phyloP scores from a whole-genome alignment of 2,888 invertebrate species.

The Polydrusus tereticollis region DNA sequence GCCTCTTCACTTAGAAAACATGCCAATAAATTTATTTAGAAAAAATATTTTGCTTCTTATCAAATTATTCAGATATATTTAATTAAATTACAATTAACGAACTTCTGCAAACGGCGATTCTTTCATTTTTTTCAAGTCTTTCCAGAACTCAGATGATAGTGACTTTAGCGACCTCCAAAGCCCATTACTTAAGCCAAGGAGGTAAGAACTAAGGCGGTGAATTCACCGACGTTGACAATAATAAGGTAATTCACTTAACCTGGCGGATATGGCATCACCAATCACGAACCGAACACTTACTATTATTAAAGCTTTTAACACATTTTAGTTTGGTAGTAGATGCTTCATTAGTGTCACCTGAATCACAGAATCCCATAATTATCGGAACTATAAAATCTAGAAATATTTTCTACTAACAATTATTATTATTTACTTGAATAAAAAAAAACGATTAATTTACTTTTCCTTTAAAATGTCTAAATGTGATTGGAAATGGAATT shows the following conservation, averaged over 20 bases:
- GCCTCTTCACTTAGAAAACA: too few species aligned
- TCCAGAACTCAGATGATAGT: slow-evolving; percentile 4
- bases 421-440: too few species aligned
- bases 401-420: too few species aligned
- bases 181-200: neutral
- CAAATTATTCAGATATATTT: too few species aligned
- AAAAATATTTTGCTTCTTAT: too few species aligned
- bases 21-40: too few species aligned
- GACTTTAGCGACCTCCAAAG: neutral
- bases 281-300: neutral
- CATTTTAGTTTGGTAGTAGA: slow-evolving; percentile 6
- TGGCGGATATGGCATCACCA: neutral
- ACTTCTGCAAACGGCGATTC: slow-evolving; percentile 4
- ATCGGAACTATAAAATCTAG: neutral
- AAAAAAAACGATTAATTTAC: neutral
- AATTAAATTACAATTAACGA: too few species aligned
- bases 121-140: slow-evolving; percentile 13
- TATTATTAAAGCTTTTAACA: neutral
- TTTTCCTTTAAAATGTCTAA: neutral
- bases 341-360: slow-evolving; percentile 7
- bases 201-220: neutral
- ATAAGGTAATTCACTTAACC: slow-evolving; percentile 1
- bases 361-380: slow-evolving; percentile 1
- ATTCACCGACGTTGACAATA: neutral
- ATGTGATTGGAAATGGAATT: too few species aligned